A percentile compares a stretch with the other conserved stretches of the same genome.
Conservation (phyloP, 1,140 invertebrate genomes). For the Holotrichia oblita region DNA sequence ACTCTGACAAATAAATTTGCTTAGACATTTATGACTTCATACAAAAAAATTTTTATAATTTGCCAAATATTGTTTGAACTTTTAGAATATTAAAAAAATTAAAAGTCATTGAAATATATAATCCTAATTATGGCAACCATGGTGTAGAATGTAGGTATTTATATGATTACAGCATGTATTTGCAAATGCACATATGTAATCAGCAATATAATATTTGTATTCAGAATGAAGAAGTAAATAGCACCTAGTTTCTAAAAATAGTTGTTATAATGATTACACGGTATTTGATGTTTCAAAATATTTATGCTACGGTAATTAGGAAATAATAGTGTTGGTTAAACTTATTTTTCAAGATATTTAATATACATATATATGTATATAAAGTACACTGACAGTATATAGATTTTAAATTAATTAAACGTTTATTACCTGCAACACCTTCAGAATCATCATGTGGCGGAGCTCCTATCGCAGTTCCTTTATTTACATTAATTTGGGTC, state of each 20-base stretch:
- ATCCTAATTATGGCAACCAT: no score
- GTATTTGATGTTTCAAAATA: neutral
- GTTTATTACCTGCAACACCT: constrained; percentile 26
- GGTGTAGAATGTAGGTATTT: neutral
- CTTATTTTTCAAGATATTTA: neutral
- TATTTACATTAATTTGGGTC: constrained; percentile 33
- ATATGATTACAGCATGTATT: neutral
- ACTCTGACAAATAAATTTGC: no score
- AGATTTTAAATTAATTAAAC: neutral
- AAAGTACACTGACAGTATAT: neutral
- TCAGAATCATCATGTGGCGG: neutral
- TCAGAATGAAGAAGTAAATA: neutral
- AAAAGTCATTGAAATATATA: no score
- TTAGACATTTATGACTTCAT: no score
- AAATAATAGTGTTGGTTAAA: neutral
- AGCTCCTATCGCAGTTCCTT: constrained; percentile 1
- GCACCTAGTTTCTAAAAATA: neutral
- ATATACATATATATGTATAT: neutral
- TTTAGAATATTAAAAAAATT: no score
- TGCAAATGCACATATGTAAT: neutral
- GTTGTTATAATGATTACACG: neutral
- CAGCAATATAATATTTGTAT: neutral
- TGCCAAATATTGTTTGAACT: no score
- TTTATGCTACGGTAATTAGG: neutral
- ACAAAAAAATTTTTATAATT: no score